Evolutionary conservation across 2,113 vertebrate species (phyloP).

Genomic region (Thermophis baileyi): DNA sequence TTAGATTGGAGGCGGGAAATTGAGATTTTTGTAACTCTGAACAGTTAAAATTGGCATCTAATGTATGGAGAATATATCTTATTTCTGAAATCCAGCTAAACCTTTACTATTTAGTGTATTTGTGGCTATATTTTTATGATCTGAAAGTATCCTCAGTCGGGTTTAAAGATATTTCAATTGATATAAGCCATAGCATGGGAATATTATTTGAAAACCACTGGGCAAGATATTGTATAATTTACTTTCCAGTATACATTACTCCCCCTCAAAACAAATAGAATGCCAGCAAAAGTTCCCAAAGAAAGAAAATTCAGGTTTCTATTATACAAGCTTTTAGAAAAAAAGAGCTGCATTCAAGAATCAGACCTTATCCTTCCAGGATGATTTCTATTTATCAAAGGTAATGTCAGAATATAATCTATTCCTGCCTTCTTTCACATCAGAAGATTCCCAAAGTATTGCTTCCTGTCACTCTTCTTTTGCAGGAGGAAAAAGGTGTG

Average conservation of each 20-base stretch:
- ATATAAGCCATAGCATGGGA: constrained; percentile 5
- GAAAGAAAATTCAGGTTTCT: neutral
- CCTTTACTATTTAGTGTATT: neutral
- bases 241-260: constrained; percentile 17
- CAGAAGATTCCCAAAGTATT: neutral
- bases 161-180: constrained; percentile 24
- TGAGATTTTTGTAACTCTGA: neutral
- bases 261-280: constrained; percentile 13
- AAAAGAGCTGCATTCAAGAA: neutral
- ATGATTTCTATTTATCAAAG: neutral
- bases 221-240: constrained; percentile 1
- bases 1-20: accelerated
- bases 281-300: constrained; percentile 29
- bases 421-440: neutral
- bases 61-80: neutral
- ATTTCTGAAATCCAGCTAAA: constrained; percentile 40
- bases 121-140: neutral
- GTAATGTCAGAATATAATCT: too few relatives aligned
- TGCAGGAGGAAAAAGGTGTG: neutral
- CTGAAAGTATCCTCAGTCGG: neutral
- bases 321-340: neutral
- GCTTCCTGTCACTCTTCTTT: neutral
- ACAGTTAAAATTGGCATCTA: neutral
- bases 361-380: neutral
- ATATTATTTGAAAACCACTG: constrained; percentile 31